Conservation (phyloP, 2,113 vertebrate species). For the Myodes glareolus region DNA sequence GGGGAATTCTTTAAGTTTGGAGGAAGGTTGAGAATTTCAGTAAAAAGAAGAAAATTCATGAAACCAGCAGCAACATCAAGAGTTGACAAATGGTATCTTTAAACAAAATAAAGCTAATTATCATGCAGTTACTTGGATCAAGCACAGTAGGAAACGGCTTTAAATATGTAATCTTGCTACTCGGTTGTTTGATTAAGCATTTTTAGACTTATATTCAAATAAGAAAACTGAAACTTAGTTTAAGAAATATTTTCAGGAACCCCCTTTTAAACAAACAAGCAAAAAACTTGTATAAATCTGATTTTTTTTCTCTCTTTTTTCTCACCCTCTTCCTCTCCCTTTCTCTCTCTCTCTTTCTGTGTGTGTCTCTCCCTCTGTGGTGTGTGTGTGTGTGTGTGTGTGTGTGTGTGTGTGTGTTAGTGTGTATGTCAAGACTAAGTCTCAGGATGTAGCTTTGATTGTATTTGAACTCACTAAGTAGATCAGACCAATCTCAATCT, state of each 20-base stretch:
- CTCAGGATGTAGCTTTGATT: not conserved
- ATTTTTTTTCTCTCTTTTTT: not conserved
- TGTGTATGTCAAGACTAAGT: not conserved
- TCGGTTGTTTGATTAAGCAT: not conserved
- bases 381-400: not conserved
- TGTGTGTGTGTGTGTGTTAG: not conserved
- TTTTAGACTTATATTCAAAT: not conserved
- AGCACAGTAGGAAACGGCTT: not conserved
- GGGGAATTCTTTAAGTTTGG: not conserved
- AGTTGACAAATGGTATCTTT: not conserved
- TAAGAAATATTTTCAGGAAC: not conserved
- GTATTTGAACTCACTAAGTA: not conserved
- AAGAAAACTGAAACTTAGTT: not conserved
- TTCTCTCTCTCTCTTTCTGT: not conserved
- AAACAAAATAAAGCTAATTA: not conserved
- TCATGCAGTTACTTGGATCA: not conserved
- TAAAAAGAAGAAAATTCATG: not conserved
- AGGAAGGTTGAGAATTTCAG: not conserved
- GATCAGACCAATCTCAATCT: not conserved
- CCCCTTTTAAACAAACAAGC: not conserved
- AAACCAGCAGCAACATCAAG: not conserved
- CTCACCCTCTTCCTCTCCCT: not conserved
- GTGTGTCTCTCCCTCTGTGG: not conserved
- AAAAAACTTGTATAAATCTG: not conserved
- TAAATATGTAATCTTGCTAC: not conserved